Conservation (phyloP, 2,797 vertebrate genomes). For the Spea hammondii region DNA sequence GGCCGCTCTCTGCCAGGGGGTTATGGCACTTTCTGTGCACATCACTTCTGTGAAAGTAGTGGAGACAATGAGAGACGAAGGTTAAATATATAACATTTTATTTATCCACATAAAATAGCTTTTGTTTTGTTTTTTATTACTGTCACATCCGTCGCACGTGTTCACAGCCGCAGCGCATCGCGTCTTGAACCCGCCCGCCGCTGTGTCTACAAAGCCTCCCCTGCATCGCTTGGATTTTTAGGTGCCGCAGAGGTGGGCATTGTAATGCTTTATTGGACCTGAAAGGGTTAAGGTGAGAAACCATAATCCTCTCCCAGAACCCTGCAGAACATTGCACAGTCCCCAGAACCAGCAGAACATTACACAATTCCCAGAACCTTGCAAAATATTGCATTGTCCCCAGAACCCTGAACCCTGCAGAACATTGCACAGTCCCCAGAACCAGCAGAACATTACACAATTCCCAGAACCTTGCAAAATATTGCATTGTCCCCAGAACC, state of each 20-base stretch:
- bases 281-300: neutral
- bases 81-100: constrained; percentile 52
- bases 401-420: neutral
- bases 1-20: no score
- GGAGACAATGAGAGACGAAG: neutral
- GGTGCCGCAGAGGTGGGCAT: neutral
- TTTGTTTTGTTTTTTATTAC: constrained; percentile 47
- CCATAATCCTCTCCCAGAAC: neutral
- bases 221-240: no score
- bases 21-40: no score
- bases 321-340: neutral
- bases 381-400: no score
- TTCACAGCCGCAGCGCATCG: neutral
- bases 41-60: neutral
- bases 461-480: no score
- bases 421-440: neutral
- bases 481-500: no score
- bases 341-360: no score
- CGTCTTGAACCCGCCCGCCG: neutral
- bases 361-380: no score
- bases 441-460: no score
- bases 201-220: no score
- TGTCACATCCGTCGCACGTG: constrained; percentile 28
- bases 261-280: neutral
- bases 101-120: constrained; percentile 52